A percentile compares a stretch with the other conserved stretches of the same genome.
Conservation (phyloP, 2,888 invertebrate genomes). For the Lydus trimaculatus region DNA sequence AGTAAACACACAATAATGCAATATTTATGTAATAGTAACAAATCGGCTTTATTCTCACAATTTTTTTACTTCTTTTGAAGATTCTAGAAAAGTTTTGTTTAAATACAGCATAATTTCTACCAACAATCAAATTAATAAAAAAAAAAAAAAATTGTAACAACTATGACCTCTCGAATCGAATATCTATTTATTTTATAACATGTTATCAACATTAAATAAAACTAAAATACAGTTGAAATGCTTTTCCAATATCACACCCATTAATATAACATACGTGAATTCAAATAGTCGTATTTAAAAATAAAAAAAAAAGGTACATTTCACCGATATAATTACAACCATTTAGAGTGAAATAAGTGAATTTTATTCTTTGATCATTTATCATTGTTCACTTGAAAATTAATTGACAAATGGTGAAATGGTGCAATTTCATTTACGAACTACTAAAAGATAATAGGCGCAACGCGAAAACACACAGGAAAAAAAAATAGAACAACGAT, state of each 20-base stretch:
- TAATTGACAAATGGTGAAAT: not conserved
- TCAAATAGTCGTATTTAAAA: slow-evolving; percentile 4
- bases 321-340: not conserved
- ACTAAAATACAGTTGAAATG: slow-evolving; percentile 4
- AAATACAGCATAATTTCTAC: no score
- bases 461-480: not conserved
- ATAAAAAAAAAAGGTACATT: not conserved
- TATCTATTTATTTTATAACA: slow-evolving; percentile 7
- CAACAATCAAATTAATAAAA: not conserved
- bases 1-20: no score
- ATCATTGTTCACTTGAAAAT: not conserved
- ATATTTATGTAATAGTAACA: no score
- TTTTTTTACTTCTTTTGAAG: no score
- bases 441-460: not conserved
- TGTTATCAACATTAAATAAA: slow-evolving; percentile 1
- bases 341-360: not conserved
- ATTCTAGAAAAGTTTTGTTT: no score
- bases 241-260: slow-evolving; percentile 8
- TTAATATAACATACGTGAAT: slow-evolving; percentile 9
- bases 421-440: not conserved
- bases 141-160: not conserved
- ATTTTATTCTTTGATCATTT: slow-evolving; percentile 3
- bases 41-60: no score
- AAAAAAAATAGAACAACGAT: not conserved
- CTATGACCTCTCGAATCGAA: not conserved